A percentile compares a stretch with the other conserved stretches of the same genome.
These are phyloP conservation scores for Andrena praecox DNA, from an alignment of 2,888 invertebrate species.

Conservation along the genomic window DNA sequence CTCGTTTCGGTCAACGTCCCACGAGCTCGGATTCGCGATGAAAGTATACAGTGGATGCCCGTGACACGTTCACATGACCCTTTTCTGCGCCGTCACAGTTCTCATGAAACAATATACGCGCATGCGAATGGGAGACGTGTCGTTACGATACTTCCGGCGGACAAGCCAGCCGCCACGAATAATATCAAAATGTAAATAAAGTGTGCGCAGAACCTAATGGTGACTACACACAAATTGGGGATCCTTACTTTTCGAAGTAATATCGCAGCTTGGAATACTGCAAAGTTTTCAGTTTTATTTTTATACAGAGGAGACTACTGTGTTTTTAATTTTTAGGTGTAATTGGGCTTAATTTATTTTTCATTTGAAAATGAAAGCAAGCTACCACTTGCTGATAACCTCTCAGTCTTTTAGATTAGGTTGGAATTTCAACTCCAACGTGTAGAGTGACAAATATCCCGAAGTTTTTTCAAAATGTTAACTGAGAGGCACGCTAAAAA, in stretches of 20 bases:
- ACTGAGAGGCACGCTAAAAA: too few species aligned
- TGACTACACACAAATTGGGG: neutral
- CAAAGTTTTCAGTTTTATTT: too few species aligned
- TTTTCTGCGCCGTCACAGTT: slow-evolving; percentile 84
- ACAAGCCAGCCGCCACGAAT: slow-evolving; percentile 71
- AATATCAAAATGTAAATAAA: slow-evolving; percentile 64
- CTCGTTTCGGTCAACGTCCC: slow-evolving; percentile 80
- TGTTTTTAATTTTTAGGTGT: too few species aligned
- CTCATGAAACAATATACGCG: slow-evolving; percentile 83
- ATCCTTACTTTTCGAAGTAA: neutral
- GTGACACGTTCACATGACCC: slow-evolving; percentile 84
- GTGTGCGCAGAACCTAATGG: slow-evolving; percentile 34
- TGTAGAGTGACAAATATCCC: too few species aligned
- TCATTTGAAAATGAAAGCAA: too few species aligned
- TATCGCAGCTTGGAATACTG: too few species aligned
- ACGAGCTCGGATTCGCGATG: slow-evolving; percentile 79
- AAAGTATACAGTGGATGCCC: slow-evolving; percentile 79
- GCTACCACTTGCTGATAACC: too few species aligned
- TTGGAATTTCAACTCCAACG: too few species aligned
- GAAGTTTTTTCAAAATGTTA: too few species aligned
- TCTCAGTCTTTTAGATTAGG: too few species aligned
- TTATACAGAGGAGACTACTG: too few species aligned
- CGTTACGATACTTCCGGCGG: slow-evolving; percentile 84
- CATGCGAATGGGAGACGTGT: slow-evolving; percentile 81
- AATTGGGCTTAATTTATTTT: too few species aligned